These are phyloP conservation scores for Coptotermes formosanus DNA, from an alignment of 1,140 invertebrate species.

Conservation along the genomic window DNA sequence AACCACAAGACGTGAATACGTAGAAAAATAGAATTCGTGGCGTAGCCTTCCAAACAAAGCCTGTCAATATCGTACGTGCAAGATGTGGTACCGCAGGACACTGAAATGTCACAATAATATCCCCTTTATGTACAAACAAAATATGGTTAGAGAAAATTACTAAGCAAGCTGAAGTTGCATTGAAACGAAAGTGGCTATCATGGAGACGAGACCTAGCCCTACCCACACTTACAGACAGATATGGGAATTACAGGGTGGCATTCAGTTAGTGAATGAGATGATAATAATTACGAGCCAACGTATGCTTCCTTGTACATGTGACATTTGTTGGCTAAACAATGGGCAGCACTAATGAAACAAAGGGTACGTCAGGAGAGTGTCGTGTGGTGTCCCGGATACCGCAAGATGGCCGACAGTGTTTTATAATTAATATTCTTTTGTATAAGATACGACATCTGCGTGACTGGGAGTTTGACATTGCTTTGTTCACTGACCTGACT, in stretches of 20 bases:
- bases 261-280: background rate
- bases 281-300: background rate
- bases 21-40: background rate
- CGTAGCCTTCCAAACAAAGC: background rate
- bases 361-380: background rate
- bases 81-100: background rate
- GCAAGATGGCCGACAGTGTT: background rate
- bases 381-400: background rate
- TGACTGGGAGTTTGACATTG: background rate
- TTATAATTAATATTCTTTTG: slow-evolving; percentile 15
- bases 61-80: background rate
- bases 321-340: slow-evolving; percentile 15
- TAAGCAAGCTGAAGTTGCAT: background rate
- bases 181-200: background rate
- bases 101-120: slow-evolving; percentile 2
- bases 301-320: background rate
- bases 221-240: background rate
- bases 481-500: background rate
- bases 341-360: background rate
- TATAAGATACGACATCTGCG: background rate
- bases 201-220: background rate
- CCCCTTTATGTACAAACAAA: background rate
- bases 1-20: background rate
- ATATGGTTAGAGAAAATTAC: background rate
- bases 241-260: background rate